Evolutionary conservation across 2,113 vertebrate species (phyloP).

Genomic region (Esox niger): DNA sequence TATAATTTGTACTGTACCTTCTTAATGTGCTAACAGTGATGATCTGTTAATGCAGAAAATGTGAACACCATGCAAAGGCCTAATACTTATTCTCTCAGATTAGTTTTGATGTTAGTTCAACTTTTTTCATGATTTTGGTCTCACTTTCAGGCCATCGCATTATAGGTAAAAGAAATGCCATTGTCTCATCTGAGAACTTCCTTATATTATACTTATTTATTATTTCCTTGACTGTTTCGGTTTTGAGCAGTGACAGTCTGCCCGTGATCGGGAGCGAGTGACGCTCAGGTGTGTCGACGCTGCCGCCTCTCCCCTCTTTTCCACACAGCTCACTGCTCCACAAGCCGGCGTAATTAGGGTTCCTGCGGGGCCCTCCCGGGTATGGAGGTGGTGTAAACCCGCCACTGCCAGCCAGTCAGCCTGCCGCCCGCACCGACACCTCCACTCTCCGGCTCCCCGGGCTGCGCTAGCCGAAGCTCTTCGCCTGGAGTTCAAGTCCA

Average conservation of each 20-base stretch:
- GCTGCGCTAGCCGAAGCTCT: slow-evolving; percentile 37
- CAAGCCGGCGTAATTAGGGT: slow-evolving; percentile 71
- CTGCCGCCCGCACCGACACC: slow-evolving; percentile 51
- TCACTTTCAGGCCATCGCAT: slow-evolving; percentile 12
- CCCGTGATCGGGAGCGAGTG: slow-evolving; percentile 50
- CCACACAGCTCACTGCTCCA: slow-evolving; percentile 52
- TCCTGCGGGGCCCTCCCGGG: slow-evolving; percentile 69
- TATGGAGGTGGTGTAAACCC: slow-evolving; percentile 67
- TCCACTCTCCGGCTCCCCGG: slow-evolving; percentile 36
- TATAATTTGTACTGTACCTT: too few species aligned
- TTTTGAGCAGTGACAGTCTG: slow-evolving; percentile 62
- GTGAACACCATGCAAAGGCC: too few species aligned
- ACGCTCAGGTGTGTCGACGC: slow-evolving; percentile 44
- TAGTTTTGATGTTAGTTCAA: too few species aligned
- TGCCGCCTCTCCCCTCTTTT: slow-evolving; percentile 43
- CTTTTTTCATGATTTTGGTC: not conserved
- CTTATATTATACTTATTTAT: slow-evolving; percentile 58
- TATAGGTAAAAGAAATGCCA: not conserved
- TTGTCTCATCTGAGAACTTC: slow-evolving; percentile 6
- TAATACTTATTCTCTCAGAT: too few species aligned
- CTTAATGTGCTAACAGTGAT: too few species aligned
- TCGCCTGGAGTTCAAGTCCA: slow-evolving; percentile 48
- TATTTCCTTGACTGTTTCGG: slow-evolving; percentile 47
- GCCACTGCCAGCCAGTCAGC: slow-evolving; percentile 54
- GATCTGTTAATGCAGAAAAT: too few species aligned